Percentiles rank a stretch among this genome's conserved stretches.
Conservation (phyloP, 2,797 vertebrate genomes). For the Vultur gryphus region DNA sequence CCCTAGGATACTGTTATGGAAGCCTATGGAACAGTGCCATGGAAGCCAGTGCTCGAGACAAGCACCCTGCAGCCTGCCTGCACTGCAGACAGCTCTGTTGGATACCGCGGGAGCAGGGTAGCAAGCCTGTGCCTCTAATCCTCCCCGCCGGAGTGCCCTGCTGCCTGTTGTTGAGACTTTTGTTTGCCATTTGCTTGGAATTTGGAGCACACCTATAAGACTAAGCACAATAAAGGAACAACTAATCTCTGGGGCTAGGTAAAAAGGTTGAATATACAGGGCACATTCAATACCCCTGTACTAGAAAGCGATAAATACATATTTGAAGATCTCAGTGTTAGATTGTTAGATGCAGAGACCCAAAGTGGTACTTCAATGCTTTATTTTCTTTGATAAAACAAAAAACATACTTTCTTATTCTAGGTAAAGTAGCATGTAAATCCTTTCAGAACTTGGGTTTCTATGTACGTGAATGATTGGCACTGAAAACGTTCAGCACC, state of each 20-base stretch:
- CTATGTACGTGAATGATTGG: rapidly evolving
- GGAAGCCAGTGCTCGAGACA: not conserved
- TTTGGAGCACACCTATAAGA: not conserved
- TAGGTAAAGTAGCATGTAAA: not conserved
- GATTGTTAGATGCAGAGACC: not conserved
- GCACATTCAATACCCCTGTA: not conserved
- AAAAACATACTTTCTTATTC: not conserved
- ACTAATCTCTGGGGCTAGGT: not conserved
- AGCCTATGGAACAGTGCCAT: not conserved
- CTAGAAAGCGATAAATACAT: not conserved
- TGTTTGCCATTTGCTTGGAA: not conserved
- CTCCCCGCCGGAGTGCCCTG: not conserved
- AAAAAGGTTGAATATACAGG: not conserved
- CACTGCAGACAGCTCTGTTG: not conserved
- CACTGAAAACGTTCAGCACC: not conserved
- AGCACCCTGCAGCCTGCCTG: not conserved
- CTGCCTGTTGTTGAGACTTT: not conserved
- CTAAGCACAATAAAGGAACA: not conserved
- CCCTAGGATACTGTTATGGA: not conserved
- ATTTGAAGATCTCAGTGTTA: not conserved
- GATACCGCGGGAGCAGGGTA: rapidly evolving
- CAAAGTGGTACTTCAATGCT: not conserved
- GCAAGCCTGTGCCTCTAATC: not conserved
- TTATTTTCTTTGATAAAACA: not conserved
- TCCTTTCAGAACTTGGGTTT: not conserved